Conservation (phyloP, 92 coral and sea anemone genomes). For the Palythoa caribaeorum region DNA sequence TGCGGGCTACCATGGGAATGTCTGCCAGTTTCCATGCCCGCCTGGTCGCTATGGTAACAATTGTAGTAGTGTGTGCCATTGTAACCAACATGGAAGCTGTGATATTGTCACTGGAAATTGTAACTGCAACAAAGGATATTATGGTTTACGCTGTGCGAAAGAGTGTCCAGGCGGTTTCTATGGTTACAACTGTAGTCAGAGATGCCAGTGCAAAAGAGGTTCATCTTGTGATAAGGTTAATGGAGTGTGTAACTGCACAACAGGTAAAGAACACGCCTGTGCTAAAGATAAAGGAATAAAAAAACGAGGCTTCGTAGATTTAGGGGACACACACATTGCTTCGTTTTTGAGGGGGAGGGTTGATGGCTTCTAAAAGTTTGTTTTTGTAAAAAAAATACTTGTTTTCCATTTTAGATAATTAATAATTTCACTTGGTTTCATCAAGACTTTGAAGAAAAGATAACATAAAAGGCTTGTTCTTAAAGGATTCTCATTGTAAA, state of each 20-base stretch:
- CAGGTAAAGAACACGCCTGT: conserved; percentile 13
- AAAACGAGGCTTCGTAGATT: too few species aligned
- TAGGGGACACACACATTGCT: too few species aligned
- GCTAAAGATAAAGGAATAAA: background rate
- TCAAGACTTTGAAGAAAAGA: too few species aligned
- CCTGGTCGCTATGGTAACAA: conserved; percentile 87
- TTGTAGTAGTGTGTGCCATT: conserved; percentile 76
- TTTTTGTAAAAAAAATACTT: too few species aligned
- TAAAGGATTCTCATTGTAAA: too few species aligned
- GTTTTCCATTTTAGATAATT: too few species aligned
- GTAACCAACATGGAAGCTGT: conserved; percentile 83
- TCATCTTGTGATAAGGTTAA: conserved; percentile 73
- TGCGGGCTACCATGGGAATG: conserved; percentile 84
- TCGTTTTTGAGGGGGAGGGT: too few species aligned
- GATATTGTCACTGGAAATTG: conserved; percentile 83
- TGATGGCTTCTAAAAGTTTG: too few species aligned
- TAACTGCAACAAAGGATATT: conserved; percentile 79
- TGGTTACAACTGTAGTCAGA: conserved; percentile 90
- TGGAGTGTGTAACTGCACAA: conserved; percentile 85
- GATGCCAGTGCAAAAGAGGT: conserved; percentile 83
- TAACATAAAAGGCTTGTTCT: too few species aligned
- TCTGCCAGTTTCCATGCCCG: conserved; percentile 88
- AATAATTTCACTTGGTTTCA: too few species aligned
- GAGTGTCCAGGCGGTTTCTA: conserved; percentile 82
- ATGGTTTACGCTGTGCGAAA: conserved; percentile 73